A percentile compares a stretch with the other conserved stretches of the same genome.
These are phyloP conservation scores for Meiosimyza platycephala DNA, from an alignment of 2,888 invertebrate genomes.

Conservation along the genomic window DNA sequence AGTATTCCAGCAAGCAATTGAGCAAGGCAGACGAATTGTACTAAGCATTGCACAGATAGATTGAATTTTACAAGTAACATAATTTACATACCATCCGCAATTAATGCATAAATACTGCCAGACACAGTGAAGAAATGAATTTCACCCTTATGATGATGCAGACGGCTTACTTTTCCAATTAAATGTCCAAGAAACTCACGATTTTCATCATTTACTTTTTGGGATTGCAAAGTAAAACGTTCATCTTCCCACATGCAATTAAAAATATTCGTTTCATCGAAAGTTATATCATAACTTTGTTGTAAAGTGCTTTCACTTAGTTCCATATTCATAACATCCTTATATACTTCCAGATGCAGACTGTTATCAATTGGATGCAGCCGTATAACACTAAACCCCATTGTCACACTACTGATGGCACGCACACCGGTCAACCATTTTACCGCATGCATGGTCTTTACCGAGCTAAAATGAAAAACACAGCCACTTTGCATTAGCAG, in stretches of 20 bases:
- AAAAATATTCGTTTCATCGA: conserved; percentile 60
- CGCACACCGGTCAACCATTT: conserved; percentile 58
- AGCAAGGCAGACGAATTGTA: too few species aligned
- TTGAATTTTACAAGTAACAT: too few species aligned
- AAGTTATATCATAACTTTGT: conserved; percentile 59
- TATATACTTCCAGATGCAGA: conserved; percentile 56
- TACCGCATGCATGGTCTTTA: conserved; percentile 58
- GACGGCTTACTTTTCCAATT: conserved; percentile 40
- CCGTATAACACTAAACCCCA: conserved; percentile 61
- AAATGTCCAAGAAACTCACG: conserved; percentile 53
- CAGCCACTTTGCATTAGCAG: conserved; percentile 58
- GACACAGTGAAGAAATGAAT: conserved; percentile 60
- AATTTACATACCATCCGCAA: conserved; percentile 32
- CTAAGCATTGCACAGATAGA: too few species aligned
- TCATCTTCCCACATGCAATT: conserved; percentile 59
- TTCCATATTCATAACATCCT: conserved; percentile 55
- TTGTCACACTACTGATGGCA: conserved; percentile 49
- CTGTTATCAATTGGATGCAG: conserved; percentile 43
- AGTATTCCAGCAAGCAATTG: too few species aligned
- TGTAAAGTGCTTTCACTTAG: conserved; percentile 46
- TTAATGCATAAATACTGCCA: conserved; percentile 57
- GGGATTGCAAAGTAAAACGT: conserved; percentile 52
- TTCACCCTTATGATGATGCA: conserved; percentile 43
- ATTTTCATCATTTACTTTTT: conserved; percentile 50
- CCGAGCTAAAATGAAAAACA: conserved; percentile 62